A percentile compares a stretch with the other conserved stretches of the same genome.
Evolutionary conservation across 1,140 invertebrate genomes (phyloP).

Genomic region (Nomia melanderi): DNA sequence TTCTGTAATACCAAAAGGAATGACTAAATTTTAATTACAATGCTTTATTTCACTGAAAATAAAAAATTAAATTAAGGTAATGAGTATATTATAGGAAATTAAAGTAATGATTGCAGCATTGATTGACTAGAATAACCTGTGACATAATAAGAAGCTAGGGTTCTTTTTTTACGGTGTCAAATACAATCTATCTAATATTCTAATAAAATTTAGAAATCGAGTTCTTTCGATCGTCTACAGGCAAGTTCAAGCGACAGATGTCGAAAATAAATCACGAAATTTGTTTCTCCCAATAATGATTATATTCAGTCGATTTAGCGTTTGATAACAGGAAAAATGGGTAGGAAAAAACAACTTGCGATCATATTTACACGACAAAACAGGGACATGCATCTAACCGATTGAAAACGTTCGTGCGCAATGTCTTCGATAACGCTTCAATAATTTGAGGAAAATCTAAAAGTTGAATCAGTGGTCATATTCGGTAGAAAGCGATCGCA

Average conservation of each 20-base stretch:
- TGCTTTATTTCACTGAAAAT: too few relatives aligned
- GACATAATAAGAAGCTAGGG: too few relatives aligned
- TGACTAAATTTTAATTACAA: too few relatives aligned
- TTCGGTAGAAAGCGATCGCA: neutral
- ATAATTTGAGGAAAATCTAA: neutral
- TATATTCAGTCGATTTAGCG: neutral
- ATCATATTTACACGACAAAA: neutral
- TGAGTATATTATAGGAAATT: too few relatives aligned
- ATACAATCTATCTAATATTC: too few relatives aligned
- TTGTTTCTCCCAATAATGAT: conserved; percentile 13
- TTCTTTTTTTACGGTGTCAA: too few relatives aligned
- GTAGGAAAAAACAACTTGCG: neutral
- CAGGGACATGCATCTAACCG: neutral
- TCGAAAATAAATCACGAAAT: conserved; percentile 7
- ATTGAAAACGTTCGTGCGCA: neutral
- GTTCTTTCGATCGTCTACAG: neutral
- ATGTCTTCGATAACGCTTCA: too few relatives aligned
- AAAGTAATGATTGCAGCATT: too few relatives aligned
- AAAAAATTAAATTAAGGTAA: too few relatives aligned
- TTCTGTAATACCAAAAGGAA: too few relatives aligned
- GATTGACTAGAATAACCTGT: too few relatives aligned
- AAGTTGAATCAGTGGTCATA: neutral
- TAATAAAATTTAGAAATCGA: too few relatives aligned
- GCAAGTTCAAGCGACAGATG: neutral
- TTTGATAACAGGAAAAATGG: conserved; percentile 30